Conservation (phyloP, 2,888 invertebrate species). For the Spatulosminthurus flaviceps region DNA sequence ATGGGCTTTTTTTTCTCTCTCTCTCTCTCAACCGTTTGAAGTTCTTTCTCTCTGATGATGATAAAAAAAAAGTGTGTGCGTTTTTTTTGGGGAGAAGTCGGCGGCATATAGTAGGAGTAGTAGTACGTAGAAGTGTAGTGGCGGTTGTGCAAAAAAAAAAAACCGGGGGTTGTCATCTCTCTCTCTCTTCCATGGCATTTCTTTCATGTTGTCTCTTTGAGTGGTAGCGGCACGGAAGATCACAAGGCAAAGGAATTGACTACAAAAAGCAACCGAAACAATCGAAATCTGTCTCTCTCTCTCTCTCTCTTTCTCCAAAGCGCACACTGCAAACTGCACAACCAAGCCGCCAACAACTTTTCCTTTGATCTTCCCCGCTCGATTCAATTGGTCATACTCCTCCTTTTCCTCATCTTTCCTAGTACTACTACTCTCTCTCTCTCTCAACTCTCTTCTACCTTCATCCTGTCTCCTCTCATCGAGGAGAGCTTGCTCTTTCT, state of each 20-base stretch:
- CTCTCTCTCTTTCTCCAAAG: slow-evolving; percentile 35
- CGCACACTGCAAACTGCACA: slow-evolving; percentile 38
- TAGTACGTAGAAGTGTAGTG: too few species aligned
- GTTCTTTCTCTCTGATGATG: neutral
- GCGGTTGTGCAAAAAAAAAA: slow-evolving; percentile 57
- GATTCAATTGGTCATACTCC: slow-evolving; percentile 63
- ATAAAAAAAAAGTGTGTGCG: too few species aligned
- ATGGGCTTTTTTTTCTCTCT: neutral
- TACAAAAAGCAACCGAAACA: slow-evolving; percentile 57
- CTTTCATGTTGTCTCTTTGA: slow-evolving; percentile 54
- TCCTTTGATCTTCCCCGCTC: slow-evolving; percentile 63
- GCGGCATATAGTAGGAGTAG: too few species aligned
- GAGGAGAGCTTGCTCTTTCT: too few species aligned
- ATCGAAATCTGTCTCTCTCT: slow-evolving; percentile 60
- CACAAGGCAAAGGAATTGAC: slow-evolving; percentile 46
- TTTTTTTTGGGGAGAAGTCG: too few species aligned
- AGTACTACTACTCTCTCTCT: slow-evolving; percentile 9
- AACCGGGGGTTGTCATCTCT: slow-evolving; percentile 56
- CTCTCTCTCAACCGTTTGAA: neutral
- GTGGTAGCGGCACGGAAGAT: slow-evolving; percentile 50
- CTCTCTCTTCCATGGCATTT: slow-evolving; percentile 53
- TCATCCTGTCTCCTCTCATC: neutral
- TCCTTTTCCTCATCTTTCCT: slow-evolving; percentile 44
- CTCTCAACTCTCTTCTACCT: neutral
- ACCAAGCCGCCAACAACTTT: slow-evolving; percentile 57